Base-by-base conservation (phyloP, 2,113 vertebrate genomes). In the Gymnorhina tibicen region DNA sequence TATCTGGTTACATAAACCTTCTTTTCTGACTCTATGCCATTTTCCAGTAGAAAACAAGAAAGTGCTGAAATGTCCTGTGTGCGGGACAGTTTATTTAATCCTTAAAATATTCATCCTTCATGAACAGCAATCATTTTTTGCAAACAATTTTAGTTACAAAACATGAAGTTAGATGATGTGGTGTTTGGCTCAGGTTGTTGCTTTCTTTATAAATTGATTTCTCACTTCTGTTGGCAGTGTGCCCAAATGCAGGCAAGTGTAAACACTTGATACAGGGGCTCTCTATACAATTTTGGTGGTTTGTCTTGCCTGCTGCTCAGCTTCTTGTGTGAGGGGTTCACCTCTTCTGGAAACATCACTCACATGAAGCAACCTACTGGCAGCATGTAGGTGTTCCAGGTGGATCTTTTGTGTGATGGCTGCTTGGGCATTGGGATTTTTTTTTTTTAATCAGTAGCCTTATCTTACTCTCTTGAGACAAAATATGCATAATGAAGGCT, bases 281-380 rank as follows among this genome's bases (percentile, higher is more conserved):
- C 59, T 56, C 21, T 50, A 9, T 46, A 62, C 9, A 53, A 30
- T 52, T 83, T 23, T 66, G 32, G 26, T 87, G 44, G 15, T 69
- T 85, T 58, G 41, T 80, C 53, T 52, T 64, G n/a, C 18, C 1
- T 0, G 1, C n/a, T 49, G 37, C 44, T 73, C 0, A 0, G 14
- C 52, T 33, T 85, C 47, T 32, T 75, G 11, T 87, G 86, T 3
- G 9, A 78, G 37, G 28, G 27, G 7, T 52, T 85, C 7, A 8
- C 58, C 28, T 68, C 17, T 59, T 64, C 55, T 89, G 75, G 55
- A 56, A 52, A 16, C 23, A 3, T 55, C 35, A 12, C 28, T 70
- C 32, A 3, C 0, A 1, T 1, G 3, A 35, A 35, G 8, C 17
- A 70, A 18, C 11, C 16, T 47, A 1, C 21, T 75, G 68, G 44